Base-by-base conservation (phyloP, 92 coral and sea anemone species). In the Epizoanthus stellaris region DNA sequence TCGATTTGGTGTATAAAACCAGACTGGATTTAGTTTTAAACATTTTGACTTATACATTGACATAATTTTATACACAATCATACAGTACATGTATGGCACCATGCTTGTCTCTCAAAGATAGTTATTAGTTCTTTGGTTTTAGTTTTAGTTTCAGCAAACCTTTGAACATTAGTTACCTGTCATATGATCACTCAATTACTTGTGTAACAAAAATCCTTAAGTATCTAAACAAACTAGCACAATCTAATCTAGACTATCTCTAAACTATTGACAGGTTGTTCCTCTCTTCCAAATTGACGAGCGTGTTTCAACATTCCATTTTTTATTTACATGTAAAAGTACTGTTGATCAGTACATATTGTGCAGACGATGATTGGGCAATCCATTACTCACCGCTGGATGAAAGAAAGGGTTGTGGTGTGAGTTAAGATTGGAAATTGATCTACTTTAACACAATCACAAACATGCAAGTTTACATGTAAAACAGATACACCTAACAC, bases 351-450 rank as follows among this genome's bases (percentile, higher is more conserved):
- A 61, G 83, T 62, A 13, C 72, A 86, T 82, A 80, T 82, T 81
- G 87, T 52, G 88, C 80, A 82, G 89, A 45, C 82, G 93, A 86
- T 70, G 93, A 90, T 85, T 64, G 81, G 67, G 85, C 85, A 85
- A 68, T 91, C 98, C 97, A 91, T 87, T 85, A 93, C 93, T 89
- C 91, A 89, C 88, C 87, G 92, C 98, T 94, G 87, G 82, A 92
- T 88, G 93, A 90, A 92, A 92, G 94, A 94, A 94, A 94, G 88
- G 95, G 95, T 90, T 86, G 73, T 92, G 91, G 93, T 85, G 93
- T 94, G 91, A 94, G 98, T 94, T 90, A 57, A 87, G 63, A 49
- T 85, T 89, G 68, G 64, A 63, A 72, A 76, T 71, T 63, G 73
- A 42, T 23, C 67, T 74, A 88, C 63, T 80, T 63, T 57, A 69